Percentiles rank a stretch among this genome's conserved stretches.
These are phyloP conservation scores for Netta rufina DNA, from an alignment of 2,797 vertebrate species.

Conservation along the genomic window DNA sequence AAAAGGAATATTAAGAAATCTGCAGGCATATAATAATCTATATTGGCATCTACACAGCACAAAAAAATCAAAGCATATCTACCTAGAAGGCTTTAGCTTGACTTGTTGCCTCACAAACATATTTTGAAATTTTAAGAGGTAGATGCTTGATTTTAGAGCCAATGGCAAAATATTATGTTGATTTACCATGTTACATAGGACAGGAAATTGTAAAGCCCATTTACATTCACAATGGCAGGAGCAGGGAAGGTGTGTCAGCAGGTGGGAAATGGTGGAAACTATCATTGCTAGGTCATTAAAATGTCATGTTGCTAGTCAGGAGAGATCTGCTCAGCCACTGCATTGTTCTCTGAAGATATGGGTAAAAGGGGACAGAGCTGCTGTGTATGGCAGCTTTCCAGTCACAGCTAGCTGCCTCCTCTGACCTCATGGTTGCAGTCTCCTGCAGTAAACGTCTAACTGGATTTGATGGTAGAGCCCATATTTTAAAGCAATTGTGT, in stretches of 20 bases:
- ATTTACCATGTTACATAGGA: neutral
- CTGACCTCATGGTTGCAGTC: neutral
- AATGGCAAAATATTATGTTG: neutral
- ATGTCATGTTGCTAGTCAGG: neutral
- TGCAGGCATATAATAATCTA: neutral
- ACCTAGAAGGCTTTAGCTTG: neutral
- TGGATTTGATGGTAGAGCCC: neutral
- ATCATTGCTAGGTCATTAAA: neutral
- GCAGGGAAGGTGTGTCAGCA: neutral
- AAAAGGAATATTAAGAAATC: neutral
- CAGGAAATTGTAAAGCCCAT: neutral
- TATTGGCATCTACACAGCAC: neutral
- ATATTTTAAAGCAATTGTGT: neutral
- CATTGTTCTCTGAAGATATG: neutral
- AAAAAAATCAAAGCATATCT: neutral
- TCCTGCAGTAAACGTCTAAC: neutral
- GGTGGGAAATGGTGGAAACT: neutral
- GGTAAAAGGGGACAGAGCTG: neutral
- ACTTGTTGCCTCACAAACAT: neutral
- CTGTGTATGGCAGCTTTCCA: neutral
- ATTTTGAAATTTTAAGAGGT: neutral
- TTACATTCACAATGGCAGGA: neutral
- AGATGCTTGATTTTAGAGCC: neutral
- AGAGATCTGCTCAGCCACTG: neutral
- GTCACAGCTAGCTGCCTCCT: neutral